A percentile compares a stretch with the other conserved stretches of the same genome.
Evolutionary conservation across 2,888 invertebrate species (phyloP).

Genomic region (Xanthia togata): DNA sequence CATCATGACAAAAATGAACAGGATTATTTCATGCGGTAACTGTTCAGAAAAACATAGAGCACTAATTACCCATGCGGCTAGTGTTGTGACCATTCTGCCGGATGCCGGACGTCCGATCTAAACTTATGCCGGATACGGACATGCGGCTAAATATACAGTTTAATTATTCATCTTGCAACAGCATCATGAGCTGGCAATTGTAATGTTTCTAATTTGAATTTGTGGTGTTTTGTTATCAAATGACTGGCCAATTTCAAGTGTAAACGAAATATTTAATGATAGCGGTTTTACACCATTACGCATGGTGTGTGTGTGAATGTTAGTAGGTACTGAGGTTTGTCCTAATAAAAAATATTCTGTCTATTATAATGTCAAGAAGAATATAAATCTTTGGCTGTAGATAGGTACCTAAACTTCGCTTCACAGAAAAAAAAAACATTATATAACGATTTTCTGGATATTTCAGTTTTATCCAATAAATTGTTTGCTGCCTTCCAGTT

Average conservation of each 20-base stretch:
- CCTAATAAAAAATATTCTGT: neutral
- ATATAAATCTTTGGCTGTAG: neutral
- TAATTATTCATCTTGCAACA: slow-evolving; percentile 58
- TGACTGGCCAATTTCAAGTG: neutral
- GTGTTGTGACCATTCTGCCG: slow-evolving; percentile 50
- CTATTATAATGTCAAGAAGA: neutral
- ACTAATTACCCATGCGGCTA: slow-evolving; percentile 47
- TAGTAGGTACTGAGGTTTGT: no score
- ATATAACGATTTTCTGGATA: neutral
- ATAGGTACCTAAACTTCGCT: no score
- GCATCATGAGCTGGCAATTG: slow-evolving; percentile 33
- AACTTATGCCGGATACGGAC: slow-evolving; percentile 60
- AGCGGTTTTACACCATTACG: neutral
- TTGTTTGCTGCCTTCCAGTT: neutral
- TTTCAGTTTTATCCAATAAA: neutral
- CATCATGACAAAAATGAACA: neutral
- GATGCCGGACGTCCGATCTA: slow-evolving; percentile 61
- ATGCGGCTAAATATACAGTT: slow-evolving; percentile 53
- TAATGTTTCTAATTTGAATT: slow-evolving; percentile 36
- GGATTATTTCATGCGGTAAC: slow-evolving; percentile 3
- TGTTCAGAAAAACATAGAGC: slow-evolving; percentile 44
- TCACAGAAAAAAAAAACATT: neutral
- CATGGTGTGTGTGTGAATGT: neutral
- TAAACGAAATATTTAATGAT: neutral
- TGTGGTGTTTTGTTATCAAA: slow-evolving; percentile 16